Evolutionary conservation across 2,797 vertebrate species (phyloP), one percentile per base, ranked within the genome.

Genomic region (Carduelis carduelis): DNA sequence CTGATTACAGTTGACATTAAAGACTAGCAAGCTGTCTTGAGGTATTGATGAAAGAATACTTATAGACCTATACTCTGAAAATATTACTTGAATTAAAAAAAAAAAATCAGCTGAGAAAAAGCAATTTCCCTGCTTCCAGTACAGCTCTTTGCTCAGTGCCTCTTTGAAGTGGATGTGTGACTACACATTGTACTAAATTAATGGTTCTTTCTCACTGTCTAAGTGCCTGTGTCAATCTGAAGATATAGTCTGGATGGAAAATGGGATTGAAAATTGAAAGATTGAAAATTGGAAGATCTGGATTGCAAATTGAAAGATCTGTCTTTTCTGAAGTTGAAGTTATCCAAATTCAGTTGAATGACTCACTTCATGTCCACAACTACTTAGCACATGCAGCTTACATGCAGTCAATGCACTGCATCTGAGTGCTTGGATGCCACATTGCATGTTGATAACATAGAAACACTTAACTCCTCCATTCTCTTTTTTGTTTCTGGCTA

Each of bases 401-500:
- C 3, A 6, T 41, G 19, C 35, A 70, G 43, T 56, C 46, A 61
- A 7, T 59, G 37, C 22, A 27, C 8, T 72, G 23, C 32, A 50
- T 46, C 49, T 66, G 27, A 46, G 35, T 1, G 3, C 28, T 66
- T 85, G 5, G 6, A 57, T 53, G 61, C 9, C 2, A 4, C 3
- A 12, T 64, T 34, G 12, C 21, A 13, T 30, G 9, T 34, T 56
- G 41, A 71, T 59, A 81, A 30, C 4, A 2, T 52, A 35, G 24
- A 71, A 66, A 59, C 34, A 46, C 21, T 28, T 46, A 47, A 60
- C 27, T 77, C 12, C 26, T 65, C 13, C 0, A 1, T 93, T 85
- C 23, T 4, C 44, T 44, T 15, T 22, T 34, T 19, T 37, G 6
- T 30, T 78, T 47, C 63, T 5, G 1, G 1, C 1, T 1, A 20